Conservation (phyloP, 2,113 vertebrate genomes). For the Leptosomus discolor region DNA sequence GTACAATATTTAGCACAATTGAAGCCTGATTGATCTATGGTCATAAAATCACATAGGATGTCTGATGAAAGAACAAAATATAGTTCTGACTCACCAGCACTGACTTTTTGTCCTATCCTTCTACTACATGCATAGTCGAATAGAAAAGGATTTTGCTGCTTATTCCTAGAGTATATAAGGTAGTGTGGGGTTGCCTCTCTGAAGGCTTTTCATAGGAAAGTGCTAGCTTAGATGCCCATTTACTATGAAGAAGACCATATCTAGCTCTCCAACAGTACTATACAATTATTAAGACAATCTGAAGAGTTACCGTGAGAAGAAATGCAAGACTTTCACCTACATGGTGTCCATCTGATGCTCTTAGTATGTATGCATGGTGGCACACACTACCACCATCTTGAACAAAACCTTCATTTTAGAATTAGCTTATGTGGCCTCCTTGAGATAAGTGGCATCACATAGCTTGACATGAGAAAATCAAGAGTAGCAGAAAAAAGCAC, state of each 20-base stretch:
- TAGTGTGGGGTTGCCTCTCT: neutral
- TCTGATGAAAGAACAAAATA: neutral
- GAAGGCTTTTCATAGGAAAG: neutral
- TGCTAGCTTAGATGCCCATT: neutral
- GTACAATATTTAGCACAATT: neutral
- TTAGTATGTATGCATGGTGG: neutral
- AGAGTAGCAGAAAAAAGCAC: neutral
- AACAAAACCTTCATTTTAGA: neutral
- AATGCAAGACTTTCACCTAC: neutral
- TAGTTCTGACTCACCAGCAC: neutral
- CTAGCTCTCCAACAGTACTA: neutral
- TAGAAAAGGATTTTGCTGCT: neutral
- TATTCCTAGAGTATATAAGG: neutral
- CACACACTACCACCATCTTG: neutral
- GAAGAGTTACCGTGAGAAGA: neutral
- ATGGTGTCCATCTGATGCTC: neutral
- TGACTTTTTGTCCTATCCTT: neutral
- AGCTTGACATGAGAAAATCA: neutral
- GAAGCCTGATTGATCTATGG: neutral
- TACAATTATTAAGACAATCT: neutral
- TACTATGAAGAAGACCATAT: neutral
- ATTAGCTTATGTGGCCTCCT: neutral
- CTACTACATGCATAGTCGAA: neutral
- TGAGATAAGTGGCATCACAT: neutral
- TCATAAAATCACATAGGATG: neutral